Base-by-base conservation (phyloP, 2,888 invertebrate species). In the Biston betularia region DNA sequence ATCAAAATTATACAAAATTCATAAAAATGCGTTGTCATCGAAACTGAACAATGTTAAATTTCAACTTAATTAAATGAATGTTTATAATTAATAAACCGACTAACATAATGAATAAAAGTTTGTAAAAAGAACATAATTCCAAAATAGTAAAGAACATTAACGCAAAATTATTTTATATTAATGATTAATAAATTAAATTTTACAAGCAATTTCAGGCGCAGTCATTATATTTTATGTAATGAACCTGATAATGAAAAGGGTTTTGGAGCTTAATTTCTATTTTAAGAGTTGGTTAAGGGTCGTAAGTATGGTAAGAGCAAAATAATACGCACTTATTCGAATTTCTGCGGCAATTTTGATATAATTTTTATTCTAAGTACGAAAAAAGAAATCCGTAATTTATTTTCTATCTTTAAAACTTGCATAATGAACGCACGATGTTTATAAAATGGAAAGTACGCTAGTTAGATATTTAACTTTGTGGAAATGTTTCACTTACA, bases 401-500 rank as follows among this genome's bases (percentile, higher is more conserved):
- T 53, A 0, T 42, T 54, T 40, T 33, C 42, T 54, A 54, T 54
- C 24, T 42, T 42, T 12, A 40, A 15, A 42, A 8, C 7, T 24
- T 54, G 24, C 34, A 54, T 42, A 8, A 40, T 24, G 3, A 24
- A 24, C 24, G 24, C 3, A 24, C 24, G 3, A 24, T 24, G 24
- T 24, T 24, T 24, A 3, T 24, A 24, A 24, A 2, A 24, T 24
- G 1, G 24, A 24, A 24, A 15, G 24, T 15, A 34, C 15, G 38
- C n/a, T 53, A 3, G 24, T 3, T 3, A 24, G 24, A 54, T 24
- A 42, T 33, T 42, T 54, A n/a, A 14, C 54, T 42, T 54, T 42
- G 24, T 54, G 52, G 10, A 53, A 53, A 53, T 53, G 38, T 53
- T 53, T 53, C 35, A 53, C 15, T 53, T 50, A 12, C n/a, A 0